Conservation (phyloP, 2,888 invertebrate genomes). For the Himalopsyche kuldschensis region DNA sequence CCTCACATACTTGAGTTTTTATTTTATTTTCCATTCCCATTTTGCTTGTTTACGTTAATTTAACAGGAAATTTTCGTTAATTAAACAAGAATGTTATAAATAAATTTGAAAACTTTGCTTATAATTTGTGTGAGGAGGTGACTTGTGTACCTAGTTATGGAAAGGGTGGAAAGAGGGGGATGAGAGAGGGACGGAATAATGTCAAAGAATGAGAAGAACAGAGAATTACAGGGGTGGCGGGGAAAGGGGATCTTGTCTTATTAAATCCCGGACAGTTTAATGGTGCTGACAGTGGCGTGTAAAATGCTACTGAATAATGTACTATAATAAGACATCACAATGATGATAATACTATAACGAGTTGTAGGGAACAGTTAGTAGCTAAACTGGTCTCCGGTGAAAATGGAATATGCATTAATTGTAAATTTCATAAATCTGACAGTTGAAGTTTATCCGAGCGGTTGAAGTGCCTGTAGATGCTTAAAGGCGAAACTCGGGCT, state of each 20-base stretch:
- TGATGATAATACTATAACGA: neutral
- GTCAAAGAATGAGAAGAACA: neutral
- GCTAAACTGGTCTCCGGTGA: too few species aligned
- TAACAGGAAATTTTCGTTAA: conserved; percentile 40
- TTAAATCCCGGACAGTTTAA: conserved; percentile 40
- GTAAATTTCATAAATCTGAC: too few species aligned
- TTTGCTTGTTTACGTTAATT: conserved; percentile 36
- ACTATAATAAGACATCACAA: neutral
- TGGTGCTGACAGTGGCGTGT: conserved; percentile 35
- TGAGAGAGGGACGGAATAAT: conserved; percentile 8
- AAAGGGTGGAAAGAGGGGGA: neutral
- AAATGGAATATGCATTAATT: too few species aligned
- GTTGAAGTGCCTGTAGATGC: too few species aligned
- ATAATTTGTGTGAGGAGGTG: conserved; percentile 42
- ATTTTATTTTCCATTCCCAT: conserved; percentile 21
- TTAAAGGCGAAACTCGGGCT: too few species aligned
- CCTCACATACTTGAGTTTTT: neutral
- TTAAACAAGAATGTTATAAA: conserved; percentile 41
- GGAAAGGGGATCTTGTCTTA: conserved; percentile 36
- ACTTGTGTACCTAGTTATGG: conserved; percentile 36
- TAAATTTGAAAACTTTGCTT: conserved; percentile 40
- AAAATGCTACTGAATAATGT: neutral
- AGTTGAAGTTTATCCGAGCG: too few species aligned
- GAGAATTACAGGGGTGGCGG: neutral
- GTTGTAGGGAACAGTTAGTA: too few species aligned